Percentiles rank a stretch among this genome's conserved stretches.
Evolutionary conservation across 1,140 invertebrate species (phyloP).

Genomic region (Cephus cinctus): DNA sequence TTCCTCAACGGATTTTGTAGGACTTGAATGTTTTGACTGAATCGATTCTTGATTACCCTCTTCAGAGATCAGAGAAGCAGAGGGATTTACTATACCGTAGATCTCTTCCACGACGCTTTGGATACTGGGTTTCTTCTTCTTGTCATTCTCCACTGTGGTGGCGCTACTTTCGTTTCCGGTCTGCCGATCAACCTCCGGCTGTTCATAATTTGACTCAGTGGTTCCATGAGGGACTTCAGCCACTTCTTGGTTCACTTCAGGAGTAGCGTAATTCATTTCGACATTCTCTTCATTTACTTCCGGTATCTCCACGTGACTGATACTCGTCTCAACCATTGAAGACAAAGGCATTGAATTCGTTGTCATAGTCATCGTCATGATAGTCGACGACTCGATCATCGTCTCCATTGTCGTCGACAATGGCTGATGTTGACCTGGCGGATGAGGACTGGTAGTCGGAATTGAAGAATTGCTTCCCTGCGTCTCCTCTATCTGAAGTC

Average conservation of each 20-base stretch:
- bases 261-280: slow-evolving; percentile 34
- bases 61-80: background rate
- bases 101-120: slow-evolving; percentile 40
- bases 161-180: no score
- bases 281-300: slow-evolving; percentile 43
- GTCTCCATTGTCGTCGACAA: slow-evolving; percentile 10
- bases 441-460: slow-evolving; percentile 32
- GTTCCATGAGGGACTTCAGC: background rate
- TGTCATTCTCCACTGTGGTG: slow-evolving; percentile 3
- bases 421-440: slow-evolving; percentile 32
- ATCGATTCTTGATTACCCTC: slow-evolving; percentile 3
- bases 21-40: slow-evolving; percentile 9
- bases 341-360: background rate
- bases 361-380: background rate
- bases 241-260: slow-evolving; percentile 24
- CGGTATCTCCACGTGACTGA: no score
- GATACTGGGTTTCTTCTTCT: slow-evolving; percentile 28
- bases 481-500: background rate
- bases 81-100: slow-evolving; percentile 32
- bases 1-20: slow-evolving; percentile 4
- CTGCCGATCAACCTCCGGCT: background rate
- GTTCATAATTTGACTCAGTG: background rate
- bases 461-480: background rate
- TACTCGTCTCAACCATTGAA: no score
- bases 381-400: background rate